A percentile compares a stretch with the other conserved stretches of the same genome.
phyloP scores from a whole-genome alignment of 2,797 vertebrate genomes.

The Chrysocyon brachyurus region DNA sequence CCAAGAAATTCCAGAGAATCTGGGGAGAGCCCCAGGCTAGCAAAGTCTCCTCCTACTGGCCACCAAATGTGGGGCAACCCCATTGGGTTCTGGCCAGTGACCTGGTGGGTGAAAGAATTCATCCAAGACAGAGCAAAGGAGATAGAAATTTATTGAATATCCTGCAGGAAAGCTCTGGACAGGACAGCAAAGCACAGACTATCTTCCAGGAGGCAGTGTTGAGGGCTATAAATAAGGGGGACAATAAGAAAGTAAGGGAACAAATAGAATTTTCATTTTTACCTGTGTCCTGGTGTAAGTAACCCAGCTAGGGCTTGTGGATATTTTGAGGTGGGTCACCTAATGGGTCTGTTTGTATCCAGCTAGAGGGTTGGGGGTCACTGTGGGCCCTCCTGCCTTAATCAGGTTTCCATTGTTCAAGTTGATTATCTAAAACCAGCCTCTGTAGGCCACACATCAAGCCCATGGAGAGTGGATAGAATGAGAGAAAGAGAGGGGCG shows the following conservation, averaged over 20 bases:
- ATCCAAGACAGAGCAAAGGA: background rate
- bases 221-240: background rate
- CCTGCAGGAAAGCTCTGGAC: background rate
- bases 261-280: background rate
- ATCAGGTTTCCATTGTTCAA: no score
- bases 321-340: background rate
- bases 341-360: background rate
- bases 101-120: background rate
- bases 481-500: no score
- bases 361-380: no score
- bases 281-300: background rate
- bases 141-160: background rate
- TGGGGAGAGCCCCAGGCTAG: background rate
- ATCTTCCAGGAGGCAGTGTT: background rate
- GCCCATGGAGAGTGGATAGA: no score
- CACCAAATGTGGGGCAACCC: background rate
- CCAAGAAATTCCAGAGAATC: background rate
- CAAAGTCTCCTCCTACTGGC: background rate
- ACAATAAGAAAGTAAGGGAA: background rate
- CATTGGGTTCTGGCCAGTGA: background rate
- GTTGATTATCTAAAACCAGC: no score
- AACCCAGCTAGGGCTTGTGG: background rate
- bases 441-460: no score
- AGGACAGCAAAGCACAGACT: background rate
- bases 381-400: no score